A percentile compares a stretch with the other conserved stretches of the same genome.
phyloP scores from a whole-genome alignment of 2,888 invertebrate species.

The Conops quadrifasciatus region DNA sequence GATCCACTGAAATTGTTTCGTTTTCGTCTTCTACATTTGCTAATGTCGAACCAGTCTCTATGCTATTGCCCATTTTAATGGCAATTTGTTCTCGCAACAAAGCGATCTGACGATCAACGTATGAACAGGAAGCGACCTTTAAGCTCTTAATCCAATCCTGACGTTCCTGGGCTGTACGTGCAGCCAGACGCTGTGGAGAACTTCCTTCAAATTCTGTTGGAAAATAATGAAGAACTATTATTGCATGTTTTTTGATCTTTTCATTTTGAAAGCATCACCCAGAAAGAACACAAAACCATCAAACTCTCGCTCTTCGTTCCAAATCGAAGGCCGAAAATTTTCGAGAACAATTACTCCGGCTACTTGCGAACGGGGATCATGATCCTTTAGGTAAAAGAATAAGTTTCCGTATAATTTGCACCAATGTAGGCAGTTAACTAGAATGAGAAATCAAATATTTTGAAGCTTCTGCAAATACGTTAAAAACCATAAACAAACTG shows the following conservation, averaged over 20 bases:
- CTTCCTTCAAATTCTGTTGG: conserved; percentile 83
- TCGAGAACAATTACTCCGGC: conserved; percentile 88
- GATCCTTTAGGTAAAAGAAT: conserved; percentile 90
- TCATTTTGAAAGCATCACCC: conserved; percentile 68
- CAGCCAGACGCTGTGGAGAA: conserved; percentile 80
- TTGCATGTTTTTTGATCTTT: neutral
- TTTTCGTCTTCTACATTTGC: conserved; percentile 68
- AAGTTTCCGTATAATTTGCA: conserved; percentile 92
- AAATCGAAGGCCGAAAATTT: conserved; percentile 80
- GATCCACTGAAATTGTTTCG: conserved; percentile 56
- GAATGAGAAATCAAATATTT: conserved; percentile 46
- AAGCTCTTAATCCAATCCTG: conserved; percentile 87
- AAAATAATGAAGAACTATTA: conserved; percentile 10
- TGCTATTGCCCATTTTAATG: conserved; percentile 58
- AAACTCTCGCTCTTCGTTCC: conserved; percentile 69
- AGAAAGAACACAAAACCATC: conserved; percentile 84
- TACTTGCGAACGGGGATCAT: conserved; percentile 88
- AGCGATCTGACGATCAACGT: conserved; percentile 77
- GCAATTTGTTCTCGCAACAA: conserved; percentile 69
- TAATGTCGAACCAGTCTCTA: conserved; percentile 70
- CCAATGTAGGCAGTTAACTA: conserved; percentile 85
- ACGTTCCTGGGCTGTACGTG: conserved; percentile 81
- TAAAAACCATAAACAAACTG: neutral
- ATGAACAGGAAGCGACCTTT: conserved; percentile 84
- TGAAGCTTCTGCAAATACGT: neutral